These are phyloP conservation scores for Phaethon lepturus DNA, from an alignment of 2,113 vertebrate species.

Conservation along the genomic window DNA sequence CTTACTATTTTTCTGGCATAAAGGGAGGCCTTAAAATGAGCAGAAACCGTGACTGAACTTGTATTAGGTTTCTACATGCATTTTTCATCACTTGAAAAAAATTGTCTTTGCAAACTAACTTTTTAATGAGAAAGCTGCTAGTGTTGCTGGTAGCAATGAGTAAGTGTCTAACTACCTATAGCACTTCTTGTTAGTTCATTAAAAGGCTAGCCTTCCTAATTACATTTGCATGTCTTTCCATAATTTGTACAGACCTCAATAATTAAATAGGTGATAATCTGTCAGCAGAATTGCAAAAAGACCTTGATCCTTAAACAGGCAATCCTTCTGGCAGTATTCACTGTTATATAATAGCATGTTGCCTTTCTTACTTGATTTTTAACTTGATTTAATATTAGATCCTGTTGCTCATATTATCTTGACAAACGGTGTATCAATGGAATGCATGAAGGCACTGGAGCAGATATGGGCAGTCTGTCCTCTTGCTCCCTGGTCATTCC, in stretches of 20 bases:
- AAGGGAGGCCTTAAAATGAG: not conserved
- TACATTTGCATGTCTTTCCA: slow-evolving; percentile 19
- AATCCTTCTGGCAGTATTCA: slow-evolving; percentile 11
- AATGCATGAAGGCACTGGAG: not conserved
- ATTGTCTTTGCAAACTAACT: not conserved
- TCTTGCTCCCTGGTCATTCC: not conserved
- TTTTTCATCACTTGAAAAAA: slow-evolving; percentile 50
- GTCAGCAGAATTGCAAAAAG: slow-evolving; percentile 17
- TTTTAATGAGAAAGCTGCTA: slow-evolving; percentile 40
- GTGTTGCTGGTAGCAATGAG: slow-evolving; percentile 29
- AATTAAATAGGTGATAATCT: slow-evolving; percentile 58
- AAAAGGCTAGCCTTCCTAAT: slow-evolving; percentile 1
- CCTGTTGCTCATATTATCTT: not conserved
- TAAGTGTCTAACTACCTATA: slow-evolving; percentile 8
- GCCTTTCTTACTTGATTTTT: slow-evolving; percentile 37
- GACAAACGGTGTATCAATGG: not conserved
- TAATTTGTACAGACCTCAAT: slow-evolving; percentile 44
- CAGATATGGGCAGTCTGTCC: not conserved
- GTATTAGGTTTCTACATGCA: not conserved
- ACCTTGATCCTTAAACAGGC: not conserved
- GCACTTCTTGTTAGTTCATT: slow-evolving; percentile 46
- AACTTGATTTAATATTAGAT: slow-evolving; percentile 8
- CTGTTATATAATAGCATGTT: slow-evolving; percentile 1
- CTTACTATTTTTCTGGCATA: not conserved
- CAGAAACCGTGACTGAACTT: not conserved